Percentiles rank a stretch among this genome's conserved stretches.
phyloP scores from a whole-genome alignment of 2,888 invertebrate species.

The Peribatodes rhomboidaria region DNA sequence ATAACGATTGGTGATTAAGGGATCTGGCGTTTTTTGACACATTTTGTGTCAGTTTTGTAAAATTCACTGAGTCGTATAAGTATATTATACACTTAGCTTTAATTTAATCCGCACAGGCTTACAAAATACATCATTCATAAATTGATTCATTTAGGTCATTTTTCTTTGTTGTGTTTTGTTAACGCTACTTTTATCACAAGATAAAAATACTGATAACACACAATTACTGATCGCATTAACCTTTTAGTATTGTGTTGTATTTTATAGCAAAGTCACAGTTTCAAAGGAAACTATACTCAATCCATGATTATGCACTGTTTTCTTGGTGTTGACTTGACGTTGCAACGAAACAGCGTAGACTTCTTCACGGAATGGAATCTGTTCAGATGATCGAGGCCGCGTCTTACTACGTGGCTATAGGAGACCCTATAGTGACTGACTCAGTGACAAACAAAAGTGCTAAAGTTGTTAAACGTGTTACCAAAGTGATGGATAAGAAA shows the following conservation, averaged over 20 bases:
- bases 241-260: conserved; percentile 28
- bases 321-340: neutral
- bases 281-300: conserved; percentile 1
- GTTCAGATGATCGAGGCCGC: conserved; percentile 51
- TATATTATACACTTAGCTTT: no score
- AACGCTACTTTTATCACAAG: conserved; percentile 32
- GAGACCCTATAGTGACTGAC: conserved; percentile 14
- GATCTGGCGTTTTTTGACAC: no score
- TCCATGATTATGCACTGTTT: neutral
- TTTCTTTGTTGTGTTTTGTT: conserved; percentile 10
- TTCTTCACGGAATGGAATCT: conserved; percentile 47
- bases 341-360: neutral
- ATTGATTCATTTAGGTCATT: no score
- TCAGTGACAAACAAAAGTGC: conserved; percentile 4
- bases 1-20: no score
- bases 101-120: no score
- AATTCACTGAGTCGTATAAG: no score
- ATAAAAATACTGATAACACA: conserved; percentile 33
- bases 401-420: conserved; percentile 34
- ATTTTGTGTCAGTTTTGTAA: no score
- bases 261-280: conserved; percentile 23
- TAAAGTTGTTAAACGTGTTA: conserved; percentile 12
- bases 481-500: conserved; percentile 26
- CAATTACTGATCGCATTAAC: conserved; percentile 33
- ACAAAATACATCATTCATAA: no score